Evolutionary conservation across 2,888 invertebrate genomes (phyloP).

Genomic region (Leptinotarsa juncta): DNA sequence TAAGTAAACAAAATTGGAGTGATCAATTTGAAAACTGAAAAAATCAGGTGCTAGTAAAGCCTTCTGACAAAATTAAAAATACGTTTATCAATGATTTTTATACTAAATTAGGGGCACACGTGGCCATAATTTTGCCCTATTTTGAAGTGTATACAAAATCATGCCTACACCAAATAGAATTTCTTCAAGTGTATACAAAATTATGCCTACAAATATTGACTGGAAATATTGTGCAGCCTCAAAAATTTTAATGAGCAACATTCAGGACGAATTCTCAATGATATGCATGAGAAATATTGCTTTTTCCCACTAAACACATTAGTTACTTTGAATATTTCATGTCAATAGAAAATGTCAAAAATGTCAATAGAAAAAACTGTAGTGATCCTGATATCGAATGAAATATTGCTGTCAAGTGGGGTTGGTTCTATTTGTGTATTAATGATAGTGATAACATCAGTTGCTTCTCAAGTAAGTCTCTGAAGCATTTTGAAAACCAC

Average conservation of each 20-base stretch:
- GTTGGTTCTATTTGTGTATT: no score
- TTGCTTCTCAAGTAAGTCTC: no score
- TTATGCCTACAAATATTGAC: background rate
- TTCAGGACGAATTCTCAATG: background rate
- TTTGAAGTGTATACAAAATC: background rate
- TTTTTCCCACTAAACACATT: background rate
- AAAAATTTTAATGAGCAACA: background rate
- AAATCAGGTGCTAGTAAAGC: background rate
- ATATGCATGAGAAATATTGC: constrained; percentile 13
- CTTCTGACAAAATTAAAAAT: no score
- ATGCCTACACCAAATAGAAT: background rate
- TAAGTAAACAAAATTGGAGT: background rate
- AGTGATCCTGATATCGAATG: no score
- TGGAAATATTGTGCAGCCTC: background rate
- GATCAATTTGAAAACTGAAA: background rate
- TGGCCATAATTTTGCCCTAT: no score
- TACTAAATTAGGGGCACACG: no score
- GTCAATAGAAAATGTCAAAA: no score
- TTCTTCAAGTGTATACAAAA: background rate
- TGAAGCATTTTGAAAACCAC: no score
- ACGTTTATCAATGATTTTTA: no score
- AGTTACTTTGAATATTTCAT: background rate
- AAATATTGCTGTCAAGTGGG: no score
- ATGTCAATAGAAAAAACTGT: no score
- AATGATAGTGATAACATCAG: no score